Conservation (phyloP, 2,113 vertebrate species). For the Gymnorhina tibicen region DNA sequence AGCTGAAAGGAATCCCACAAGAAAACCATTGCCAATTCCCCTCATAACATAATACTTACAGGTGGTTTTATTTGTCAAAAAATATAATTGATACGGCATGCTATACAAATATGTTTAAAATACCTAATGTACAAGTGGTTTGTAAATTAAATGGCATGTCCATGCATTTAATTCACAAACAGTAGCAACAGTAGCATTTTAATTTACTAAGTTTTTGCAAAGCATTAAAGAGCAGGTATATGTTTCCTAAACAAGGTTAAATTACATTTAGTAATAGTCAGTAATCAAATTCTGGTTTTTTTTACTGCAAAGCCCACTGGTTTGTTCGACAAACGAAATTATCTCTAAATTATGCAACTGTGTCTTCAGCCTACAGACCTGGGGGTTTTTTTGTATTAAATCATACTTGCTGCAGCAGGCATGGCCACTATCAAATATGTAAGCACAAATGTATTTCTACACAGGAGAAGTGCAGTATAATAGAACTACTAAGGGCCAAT, state of each 20-base stretch:
- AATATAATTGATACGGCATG: neutral
- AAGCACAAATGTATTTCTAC: neutral
- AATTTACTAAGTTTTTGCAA: neutral
- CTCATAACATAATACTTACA: neutral
- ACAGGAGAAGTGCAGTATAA: neutral
- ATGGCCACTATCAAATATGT: neutral
- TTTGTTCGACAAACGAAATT: neutral
- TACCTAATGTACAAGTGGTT: neutral
- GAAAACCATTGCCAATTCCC: neutral
- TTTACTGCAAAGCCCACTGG: conserved; percentile 10
- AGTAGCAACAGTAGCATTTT: neutral
- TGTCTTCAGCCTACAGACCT: neutral
- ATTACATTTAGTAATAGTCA: neutral
- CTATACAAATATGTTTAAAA: neutral
- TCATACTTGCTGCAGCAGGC: neutral
- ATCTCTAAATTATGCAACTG: neutral
- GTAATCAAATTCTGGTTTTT: conserved; percentile 25
- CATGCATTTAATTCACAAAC: neutral
- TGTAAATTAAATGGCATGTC: neutral
- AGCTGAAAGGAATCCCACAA: neutral
- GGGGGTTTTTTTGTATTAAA: neutral
- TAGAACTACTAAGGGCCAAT: neutral
- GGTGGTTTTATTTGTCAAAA: neutral
- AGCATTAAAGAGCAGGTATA: neutral
- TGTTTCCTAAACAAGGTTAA: conserved; percentile 8